Percentiles rank a stretch among this genome's conserved stretches.
Evolutionary conservation across 2,888 invertebrate genomes (phyloP).

Genomic region (Coleophora deauratella): DNA sequence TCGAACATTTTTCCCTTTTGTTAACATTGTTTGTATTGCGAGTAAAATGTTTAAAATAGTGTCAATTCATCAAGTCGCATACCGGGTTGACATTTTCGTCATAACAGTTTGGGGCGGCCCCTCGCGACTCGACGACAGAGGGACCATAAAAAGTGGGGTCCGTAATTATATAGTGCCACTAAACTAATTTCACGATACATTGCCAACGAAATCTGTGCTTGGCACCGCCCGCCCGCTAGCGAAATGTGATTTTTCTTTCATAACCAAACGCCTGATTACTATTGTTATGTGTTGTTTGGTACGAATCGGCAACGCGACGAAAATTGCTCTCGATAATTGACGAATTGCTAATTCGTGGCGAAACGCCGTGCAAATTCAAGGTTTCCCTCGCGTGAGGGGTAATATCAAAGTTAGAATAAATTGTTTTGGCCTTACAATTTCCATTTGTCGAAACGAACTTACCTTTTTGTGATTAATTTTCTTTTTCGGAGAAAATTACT

Average conservation of each 20-base stretch:
- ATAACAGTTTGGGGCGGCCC: constrained; percentile 51
- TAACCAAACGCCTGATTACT: constrained; percentile 60
- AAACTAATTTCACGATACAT: constrained; percentile 75
- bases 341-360: constrained; percentile 41
- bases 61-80: constrained; percentile 71
- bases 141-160: constrained; percentile 66
- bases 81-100: constrained; percentile 70
- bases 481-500: too few relatives aligned
- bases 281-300: constrained; percentile 65
- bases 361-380: constrained; percentile 22
- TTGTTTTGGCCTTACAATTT: constrained; percentile 33
- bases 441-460: too few relatives aligned
- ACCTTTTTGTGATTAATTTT: too few relatives aligned
- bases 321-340: constrained; percentile 40
- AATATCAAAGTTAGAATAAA: constrained; percentile 16
- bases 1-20: too few relatives aligned
- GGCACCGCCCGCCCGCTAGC: constrained; percentile 60
- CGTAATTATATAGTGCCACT: constrained; percentile 74
- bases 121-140: constrained; percentile 30
- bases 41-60: constrained; percentile 58
- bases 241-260: constrained; percentile 65
- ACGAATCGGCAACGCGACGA: constrained; percentile 59
- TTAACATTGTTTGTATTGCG: too few relatives aligned
- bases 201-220: constrained; percentile 72
- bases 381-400: constrained; percentile 17